Percentiles rank a stretch among this genome's conserved stretches.
phyloP scores from a whole-genome alignment of 2,888 invertebrate species.

The Sphaerophoria rueppellii region DNA sequence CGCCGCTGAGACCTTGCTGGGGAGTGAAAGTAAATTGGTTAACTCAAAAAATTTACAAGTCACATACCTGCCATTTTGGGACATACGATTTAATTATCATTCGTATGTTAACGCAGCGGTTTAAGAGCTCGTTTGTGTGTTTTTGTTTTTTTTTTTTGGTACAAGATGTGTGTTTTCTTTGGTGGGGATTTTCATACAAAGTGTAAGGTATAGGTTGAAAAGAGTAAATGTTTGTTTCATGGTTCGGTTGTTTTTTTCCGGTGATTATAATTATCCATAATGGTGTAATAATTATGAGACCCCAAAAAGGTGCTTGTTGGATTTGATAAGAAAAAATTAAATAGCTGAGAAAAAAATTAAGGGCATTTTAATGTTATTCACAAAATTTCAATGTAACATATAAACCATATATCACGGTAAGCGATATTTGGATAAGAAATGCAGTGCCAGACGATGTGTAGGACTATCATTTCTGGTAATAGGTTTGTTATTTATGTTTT shows the following conservation, averaged over 20 bases:
- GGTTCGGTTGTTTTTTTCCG: slow-evolving; percentile 5
- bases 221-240: slow-evolving; percentile 21
- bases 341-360: too few species aligned
- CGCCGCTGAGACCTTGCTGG: slow-evolving; percentile 56
- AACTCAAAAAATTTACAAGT: slow-evolving; percentile 24
- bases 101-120: slow-evolving; percentile 20
- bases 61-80: slow-evolving; percentile 34
- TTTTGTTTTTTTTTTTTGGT: neutral
- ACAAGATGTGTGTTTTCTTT: neutral
- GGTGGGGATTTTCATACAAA: slow-evolving; percentile 2
- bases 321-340: neutral
- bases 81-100: slow-evolving; percentile 31
- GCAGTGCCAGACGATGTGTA: too few species aligned
- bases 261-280: slow-evolving; percentile 1
- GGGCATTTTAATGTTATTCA: too few species aligned
- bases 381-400: too few species aligned
- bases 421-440: too few species aligned
- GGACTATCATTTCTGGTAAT: too few species aligned
- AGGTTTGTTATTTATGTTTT: too few species aligned
- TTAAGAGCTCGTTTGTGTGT: neutral
- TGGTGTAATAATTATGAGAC: neutral
- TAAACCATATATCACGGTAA: too few species aligned
- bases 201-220: neutral
- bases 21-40: slow-evolving; percentile 72
- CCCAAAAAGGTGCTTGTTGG: neutral